phyloP scores from a whole-genome alignment of 2,113 vertebrate genomes.

The Notechis scutatus region DNA sequence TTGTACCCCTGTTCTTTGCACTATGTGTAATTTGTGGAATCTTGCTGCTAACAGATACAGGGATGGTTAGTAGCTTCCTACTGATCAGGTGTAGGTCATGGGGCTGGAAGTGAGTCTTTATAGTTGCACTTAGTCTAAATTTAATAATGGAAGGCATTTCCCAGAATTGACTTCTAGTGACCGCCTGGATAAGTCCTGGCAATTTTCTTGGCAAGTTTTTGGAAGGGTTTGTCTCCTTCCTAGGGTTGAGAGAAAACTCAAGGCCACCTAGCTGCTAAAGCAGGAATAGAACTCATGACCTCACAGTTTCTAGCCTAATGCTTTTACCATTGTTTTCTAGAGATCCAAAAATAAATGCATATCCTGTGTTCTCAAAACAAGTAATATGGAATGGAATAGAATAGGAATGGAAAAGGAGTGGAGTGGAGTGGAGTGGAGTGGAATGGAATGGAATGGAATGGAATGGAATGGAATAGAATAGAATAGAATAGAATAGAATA shows the following conservation, averaged over 20 bases:
- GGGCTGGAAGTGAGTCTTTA: too few species aligned
- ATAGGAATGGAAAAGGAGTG: too few species aligned
- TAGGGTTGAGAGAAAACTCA: background rate
- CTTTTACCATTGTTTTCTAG: background rate
- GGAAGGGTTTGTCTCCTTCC: background rate
- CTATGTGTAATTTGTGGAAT: background rate
- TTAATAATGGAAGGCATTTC: background rate
- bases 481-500: too few species aligned
- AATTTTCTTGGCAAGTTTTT: background rate
- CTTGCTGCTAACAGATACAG: background rate
- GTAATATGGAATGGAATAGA: too few species aligned
- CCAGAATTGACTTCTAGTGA: background rate
- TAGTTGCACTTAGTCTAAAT: background rate
- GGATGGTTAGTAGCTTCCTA: background rate
- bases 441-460: too few species aligned
- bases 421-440: fast-evolving
- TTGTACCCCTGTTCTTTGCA: background rate
- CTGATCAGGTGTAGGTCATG: background rate
- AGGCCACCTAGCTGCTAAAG: background rate
- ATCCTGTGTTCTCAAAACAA: too few species aligned
- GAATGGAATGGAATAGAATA: too few species aligned
- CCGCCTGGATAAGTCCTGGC: background rate
- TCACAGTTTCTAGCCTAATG: background rate
- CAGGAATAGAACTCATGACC: background rate
- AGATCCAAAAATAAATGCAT: too few species aligned